These are phyloP conservation scores for Ochropacha duplaris DNA, from an alignment of 2,888 invertebrate genomes.

Conservation along the genomic window DNA sequence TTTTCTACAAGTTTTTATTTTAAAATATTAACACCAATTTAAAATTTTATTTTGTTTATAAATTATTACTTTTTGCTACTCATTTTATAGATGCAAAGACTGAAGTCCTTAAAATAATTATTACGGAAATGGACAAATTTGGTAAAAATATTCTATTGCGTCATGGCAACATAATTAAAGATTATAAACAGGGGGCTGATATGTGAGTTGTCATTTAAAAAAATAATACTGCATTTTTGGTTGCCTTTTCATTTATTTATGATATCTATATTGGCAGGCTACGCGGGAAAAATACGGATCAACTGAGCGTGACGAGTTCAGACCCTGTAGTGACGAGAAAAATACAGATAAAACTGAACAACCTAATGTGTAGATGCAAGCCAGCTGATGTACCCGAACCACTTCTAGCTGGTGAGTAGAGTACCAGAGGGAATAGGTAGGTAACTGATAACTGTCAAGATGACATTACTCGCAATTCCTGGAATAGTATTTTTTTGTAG, in stretches of 20 bases:
- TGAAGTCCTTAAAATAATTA: constrained; percentile 51
- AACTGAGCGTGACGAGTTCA: constrained; percentile 45
- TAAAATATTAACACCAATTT: background rate
- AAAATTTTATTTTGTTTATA: background rate
- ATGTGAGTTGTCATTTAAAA: constrained; percentile 37
- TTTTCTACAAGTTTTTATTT: no score
- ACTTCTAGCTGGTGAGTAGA: constrained; percentile 55
- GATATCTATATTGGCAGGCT: constrained; percentile 45
- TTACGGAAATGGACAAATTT: constrained; percentile 47
- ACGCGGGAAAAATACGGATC: constrained; percentile 56
- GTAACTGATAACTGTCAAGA: no score
- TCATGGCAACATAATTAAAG: constrained; percentile 63
- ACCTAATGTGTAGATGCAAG: constrained; percentile 45
- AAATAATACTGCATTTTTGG: background rate
- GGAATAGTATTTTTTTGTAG: no score
- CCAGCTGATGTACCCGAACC: constrained; percentile 35
- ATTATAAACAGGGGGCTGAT: constrained; percentile 55
- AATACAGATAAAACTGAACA: constrained; percentile 63
- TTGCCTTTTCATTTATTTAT: background rate
- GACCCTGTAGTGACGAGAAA: constrained; percentile 69
- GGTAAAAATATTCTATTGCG: constrained; percentile 55
- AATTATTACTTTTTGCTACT: background rate
- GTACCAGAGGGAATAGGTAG: background rate
- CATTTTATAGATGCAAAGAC: constrained; percentile 53
- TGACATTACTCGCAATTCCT: no score